Conservation (phyloP, 2,113 vertebrate genomes). For the Cnemophilus loriae region DNA sequence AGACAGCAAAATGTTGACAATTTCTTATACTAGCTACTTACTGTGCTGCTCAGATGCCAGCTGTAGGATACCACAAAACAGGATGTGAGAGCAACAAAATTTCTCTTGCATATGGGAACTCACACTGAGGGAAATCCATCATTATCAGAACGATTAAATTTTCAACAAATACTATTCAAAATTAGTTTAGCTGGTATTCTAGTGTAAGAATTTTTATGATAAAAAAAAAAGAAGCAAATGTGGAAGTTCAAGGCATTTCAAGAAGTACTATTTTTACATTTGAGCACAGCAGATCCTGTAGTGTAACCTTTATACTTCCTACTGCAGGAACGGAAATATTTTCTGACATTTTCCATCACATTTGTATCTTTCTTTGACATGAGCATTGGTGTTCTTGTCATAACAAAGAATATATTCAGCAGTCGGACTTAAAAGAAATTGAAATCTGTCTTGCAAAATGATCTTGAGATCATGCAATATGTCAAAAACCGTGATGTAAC, state of each 20-base stretch:
- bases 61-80: background rate
- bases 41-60: background rate
- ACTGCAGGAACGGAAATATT: accelerated
- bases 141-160: background rate
- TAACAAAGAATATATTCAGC: background rate
- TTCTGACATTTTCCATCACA: background rate
- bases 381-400: background rate
- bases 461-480: background rate
- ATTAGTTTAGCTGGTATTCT: background rate
- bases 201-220: background rate
- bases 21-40: background rate
- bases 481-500: background rate
- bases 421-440: background rate
- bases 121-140: background rate
- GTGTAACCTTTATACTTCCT: background rate
- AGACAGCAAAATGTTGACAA: background rate
- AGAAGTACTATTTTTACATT: background rate
- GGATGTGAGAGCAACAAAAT: background rate
- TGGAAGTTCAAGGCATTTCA: background rate
- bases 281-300: background rate
- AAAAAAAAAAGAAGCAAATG: background rate
- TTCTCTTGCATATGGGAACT: background rate
- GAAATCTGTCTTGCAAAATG: background rate
- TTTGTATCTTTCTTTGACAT: background rate
- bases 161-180: background rate